Conservation (phyloP, 2,797 vertebrate genomes). For the Sparidentex hasta region DNA sequence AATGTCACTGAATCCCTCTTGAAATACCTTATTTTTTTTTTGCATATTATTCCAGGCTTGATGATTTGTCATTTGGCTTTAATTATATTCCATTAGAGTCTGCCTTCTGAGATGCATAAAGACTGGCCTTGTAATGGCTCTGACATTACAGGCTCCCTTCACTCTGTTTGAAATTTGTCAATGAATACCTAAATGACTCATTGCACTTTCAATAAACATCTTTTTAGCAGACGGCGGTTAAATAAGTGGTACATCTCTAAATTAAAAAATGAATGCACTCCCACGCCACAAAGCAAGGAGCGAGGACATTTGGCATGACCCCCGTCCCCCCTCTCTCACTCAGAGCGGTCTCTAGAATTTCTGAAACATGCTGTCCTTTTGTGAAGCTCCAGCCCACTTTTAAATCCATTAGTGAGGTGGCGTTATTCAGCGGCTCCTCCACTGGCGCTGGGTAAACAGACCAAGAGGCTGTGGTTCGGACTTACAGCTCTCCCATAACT, state of each 20-base stretch:
- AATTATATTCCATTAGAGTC: slow-evolving; percentile 19
- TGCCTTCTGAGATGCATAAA: slow-evolving; percentile 20
- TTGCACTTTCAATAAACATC: slow-evolving; percentile 42
- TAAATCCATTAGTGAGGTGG: slow-evolving; percentile 77
- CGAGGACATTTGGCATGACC: slow-evolving; percentile 53
- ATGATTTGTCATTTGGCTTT: slow-evolving; percentile 23
- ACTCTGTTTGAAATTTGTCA: slow-evolving; percentile 44
- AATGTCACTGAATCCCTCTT: slow-evolving; percentile 33
- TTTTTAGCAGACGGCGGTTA: slow-evolving; percentile 11
- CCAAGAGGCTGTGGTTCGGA: slow-evolving; percentile 50
- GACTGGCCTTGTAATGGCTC: slow-evolving; percentile 25
- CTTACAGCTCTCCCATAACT: slow-evolving; percentile 62
- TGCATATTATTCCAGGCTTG: slow-evolving; percentile 30
- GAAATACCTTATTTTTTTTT: slow-evolving; percentile 21
- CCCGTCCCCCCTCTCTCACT: slow-evolving; percentile 34
- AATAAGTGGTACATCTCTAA: slow-evolving; percentile 41
- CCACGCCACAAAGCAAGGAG: slow-evolving; percentile 22
- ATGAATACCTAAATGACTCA: slow-evolving; percentile 46
- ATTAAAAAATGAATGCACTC: slow-evolving; percentile 48
- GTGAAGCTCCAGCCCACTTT: slow-evolving; percentile 69
- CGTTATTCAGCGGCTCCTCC: slow-evolving; percentile 64
- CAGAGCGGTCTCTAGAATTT: slow-evolving; percentile 60
- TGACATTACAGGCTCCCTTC: slow-evolving; percentile 39
- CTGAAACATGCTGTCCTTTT: slow-evolving; percentile 68
- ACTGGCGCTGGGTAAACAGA: slow-evolving; percentile 65